These are phyloP conservation scores for Tragelaphus imberbis DNA, from an alignment of 2,113 vertebrate genomes.

Conservation along the genomic window DNA sequence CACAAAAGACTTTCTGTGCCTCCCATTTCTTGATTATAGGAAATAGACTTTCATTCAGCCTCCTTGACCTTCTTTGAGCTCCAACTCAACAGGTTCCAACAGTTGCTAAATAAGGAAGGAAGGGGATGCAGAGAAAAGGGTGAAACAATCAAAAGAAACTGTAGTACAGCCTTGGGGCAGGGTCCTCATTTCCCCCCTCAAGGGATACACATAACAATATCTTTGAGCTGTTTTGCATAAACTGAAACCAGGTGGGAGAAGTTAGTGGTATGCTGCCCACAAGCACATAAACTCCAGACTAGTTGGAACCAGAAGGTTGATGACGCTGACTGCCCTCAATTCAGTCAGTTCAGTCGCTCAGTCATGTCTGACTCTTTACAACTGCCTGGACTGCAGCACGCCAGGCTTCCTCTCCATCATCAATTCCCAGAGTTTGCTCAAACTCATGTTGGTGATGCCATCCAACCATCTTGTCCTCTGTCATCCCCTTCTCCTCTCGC, in stretches of 20 bases:
- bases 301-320: neutral
- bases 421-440: neutral
- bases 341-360: neutral
- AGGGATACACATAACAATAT: neutral
- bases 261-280: neutral
- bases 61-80: neutral
- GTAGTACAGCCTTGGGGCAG: neutral
- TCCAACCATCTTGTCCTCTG: neutral
- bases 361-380: neutral
- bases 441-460: neutral
- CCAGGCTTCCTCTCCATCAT: neutral
- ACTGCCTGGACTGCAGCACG: rapidly evolving
- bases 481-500: neutral
- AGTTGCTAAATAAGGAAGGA: neutral
- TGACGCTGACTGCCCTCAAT: neutral
- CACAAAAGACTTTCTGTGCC: neutral
- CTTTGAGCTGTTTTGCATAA: neutral
- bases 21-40: neutral
- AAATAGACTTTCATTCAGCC: neutral
- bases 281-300: neutral
- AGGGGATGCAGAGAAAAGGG: neutral
- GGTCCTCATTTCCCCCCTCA: neutral
- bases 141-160: neutral
- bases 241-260: neutral
- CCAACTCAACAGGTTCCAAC: neutral